Base-by-base conservation (phyloP, 2,797 vertebrate species). In the Microcaecilia unicolor region DNA sequence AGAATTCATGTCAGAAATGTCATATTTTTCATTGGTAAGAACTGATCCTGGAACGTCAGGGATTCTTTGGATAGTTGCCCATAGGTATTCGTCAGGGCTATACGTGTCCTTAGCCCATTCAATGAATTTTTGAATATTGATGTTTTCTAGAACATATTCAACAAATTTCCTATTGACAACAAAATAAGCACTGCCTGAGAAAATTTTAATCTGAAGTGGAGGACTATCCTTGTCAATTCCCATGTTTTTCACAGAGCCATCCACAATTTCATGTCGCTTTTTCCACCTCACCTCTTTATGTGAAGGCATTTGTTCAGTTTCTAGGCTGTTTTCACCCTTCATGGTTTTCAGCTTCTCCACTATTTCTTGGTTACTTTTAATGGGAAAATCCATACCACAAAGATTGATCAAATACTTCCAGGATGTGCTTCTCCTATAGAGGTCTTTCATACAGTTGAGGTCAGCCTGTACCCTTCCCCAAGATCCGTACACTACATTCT, bases 381-480 rank as follows among this genome's bases (percentile, higher is more conserved):
- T 71, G 11, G 90, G 90, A 36, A 94, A 93, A 61, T 95, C 92
- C 76, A 87, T 81, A 4, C 90, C 90, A 37, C 92, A 94, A 1
- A 91, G 80, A 42, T 94, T 95, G 34, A 94, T 83, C 43, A 94
- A 67, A 51, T 94, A 94, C 37, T 83, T 92, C 92, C 90, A 94
- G 18, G 35, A 52, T 10, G 58, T 43, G 43, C 44, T 83, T 41
- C 28, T 42, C 7, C 53, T 43, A 22, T 82, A 67, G 4, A 97
- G 87, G 41, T 97, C 91, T 41, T 70, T 79, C 88, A 96, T 93
- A 48, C 92, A 96, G 68, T 97, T 93, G 45, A 97, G 67, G 31
- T 95, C 92, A 3, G 92, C 91, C 65, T 94, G 88, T 4, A 97
- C 87, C 0, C 91, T 76, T 18, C 78, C 74, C 90, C 90, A 95